These are phyloP conservation scores for Cephus sareptanus DNA, from an alignment of 2,888 invertebrate species.

Conservation along the genomic window DNA sequence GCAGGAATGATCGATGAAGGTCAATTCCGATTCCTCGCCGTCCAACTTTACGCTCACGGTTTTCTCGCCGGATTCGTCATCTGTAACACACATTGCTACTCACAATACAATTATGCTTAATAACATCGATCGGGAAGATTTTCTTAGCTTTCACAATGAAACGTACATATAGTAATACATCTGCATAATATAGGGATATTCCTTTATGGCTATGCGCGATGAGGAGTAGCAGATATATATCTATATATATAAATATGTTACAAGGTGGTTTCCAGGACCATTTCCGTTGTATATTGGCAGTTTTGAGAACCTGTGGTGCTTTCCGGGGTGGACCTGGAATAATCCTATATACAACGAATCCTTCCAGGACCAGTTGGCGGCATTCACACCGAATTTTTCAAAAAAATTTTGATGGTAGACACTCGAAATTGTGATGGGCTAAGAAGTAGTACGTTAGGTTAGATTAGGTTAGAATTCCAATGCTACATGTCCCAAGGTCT, in stretches of 20 bases:
- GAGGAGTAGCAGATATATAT: neutral
- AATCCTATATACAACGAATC: too few species aligned
- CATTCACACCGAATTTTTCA: too few species aligned
- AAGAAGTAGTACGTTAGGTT: too few species aligned
- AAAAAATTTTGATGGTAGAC: too few species aligned
- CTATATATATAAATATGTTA: neutral
- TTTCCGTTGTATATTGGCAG: too few species aligned
- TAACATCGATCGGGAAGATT: neutral
- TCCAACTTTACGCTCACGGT: constrained; percentile 90
- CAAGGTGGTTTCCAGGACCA: too few species aligned
- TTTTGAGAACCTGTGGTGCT: too few species aligned
- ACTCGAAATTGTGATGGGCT: too few species aligned
- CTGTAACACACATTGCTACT: constrained; percentile 70
- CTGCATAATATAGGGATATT: neutral
- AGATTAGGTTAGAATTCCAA: too few species aligned
- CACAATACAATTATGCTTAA: constrained; percentile 23
- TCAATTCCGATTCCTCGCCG: constrained; percentile 89
- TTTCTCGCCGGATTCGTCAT: constrained; percentile 92
- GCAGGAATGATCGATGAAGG: constrained; percentile 90
- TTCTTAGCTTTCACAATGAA: neutral
- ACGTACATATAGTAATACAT: neutral
- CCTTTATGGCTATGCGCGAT: neutral
- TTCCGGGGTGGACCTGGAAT: too few species aligned
- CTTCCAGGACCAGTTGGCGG: too few species aligned
- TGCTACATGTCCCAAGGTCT: too few species aligned